A percentile compares a stretch with the other conserved stretches of the same genome.
phyloP scores from a whole-genome alignment of 2,888 invertebrate genomes.

The Cetonia aurata region DNA sequence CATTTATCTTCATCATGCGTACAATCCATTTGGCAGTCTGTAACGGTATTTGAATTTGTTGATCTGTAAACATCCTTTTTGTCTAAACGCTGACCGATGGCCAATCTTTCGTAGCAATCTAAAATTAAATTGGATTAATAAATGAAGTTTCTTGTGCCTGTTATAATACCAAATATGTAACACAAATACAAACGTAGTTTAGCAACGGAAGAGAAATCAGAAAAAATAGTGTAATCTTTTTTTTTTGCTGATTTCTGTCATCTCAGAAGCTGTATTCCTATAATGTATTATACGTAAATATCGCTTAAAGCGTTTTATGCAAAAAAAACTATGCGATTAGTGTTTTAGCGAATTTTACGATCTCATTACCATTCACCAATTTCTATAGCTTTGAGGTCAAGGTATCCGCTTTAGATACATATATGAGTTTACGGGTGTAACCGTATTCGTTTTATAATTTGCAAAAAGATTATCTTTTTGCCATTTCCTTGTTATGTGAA shows the following conservation, averaged over 20 bases:
- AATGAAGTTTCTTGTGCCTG: not conserved
- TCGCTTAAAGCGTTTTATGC: not conserved
- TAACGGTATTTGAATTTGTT: constrained; percentile 62
- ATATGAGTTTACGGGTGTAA: not conserved
- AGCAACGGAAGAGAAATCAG: not conserved
- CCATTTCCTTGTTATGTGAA: too few species aligned
- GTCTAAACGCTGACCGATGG: constrained; percentile 68
- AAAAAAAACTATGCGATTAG: not conserved
- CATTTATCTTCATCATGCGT: constrained; percentile 66
- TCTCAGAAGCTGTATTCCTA: not conserved
- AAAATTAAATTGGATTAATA: constrained; percentile 35
- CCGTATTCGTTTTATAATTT: too few species aligned
- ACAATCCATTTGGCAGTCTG: constrained; percentile 68
- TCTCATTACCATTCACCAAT: constrained; percentile 4
- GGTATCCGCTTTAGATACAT: constrained; percentile 21
- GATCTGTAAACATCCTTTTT: constrained; percentile 64
- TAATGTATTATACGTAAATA: not conserved
- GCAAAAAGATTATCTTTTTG: too few species aligned
- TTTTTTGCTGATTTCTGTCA: not conserved
- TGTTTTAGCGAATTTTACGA: constrained; percentile 30
- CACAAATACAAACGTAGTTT: not conserved
- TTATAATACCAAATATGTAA: constrained; percentile 1
- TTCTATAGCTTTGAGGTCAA: constrained; percentile 27
- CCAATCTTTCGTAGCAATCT: constrained; percentile 71
- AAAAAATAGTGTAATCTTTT: too few species aligned